Conservation (phyloP, 2,888 invertebrate genomes). For the Baccha elongata region DNA sequence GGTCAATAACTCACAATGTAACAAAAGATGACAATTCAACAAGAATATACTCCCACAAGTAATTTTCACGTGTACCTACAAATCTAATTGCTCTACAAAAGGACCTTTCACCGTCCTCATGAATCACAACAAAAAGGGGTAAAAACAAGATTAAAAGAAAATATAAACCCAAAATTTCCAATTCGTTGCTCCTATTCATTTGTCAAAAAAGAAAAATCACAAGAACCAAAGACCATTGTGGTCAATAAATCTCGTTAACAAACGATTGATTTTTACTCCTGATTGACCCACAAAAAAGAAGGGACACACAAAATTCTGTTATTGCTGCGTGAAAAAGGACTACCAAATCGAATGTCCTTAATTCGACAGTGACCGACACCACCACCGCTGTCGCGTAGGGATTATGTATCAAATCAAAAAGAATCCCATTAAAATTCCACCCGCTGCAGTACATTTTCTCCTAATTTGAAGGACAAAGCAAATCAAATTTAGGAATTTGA, state of each 20-base stretch:
- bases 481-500: constrained; percentile 48
- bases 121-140: constrained; percentile 22
- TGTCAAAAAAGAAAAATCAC: constrained; percentile 7
- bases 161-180: constrained; percentile 53
- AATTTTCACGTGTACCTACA: constrained; percentile 25
- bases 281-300: constrained; percentile 52
- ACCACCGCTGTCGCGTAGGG: neutral
- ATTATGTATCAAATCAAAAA: constrained; percentile 17
- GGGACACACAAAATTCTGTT: constrained; percentile 10
- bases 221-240: constrained; percentile 23
- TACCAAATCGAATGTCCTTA: constrained; percentile 48
- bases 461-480: constrained; percentile 56
- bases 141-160: constrained; percentile 42
- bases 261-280: constrained; percentile 66
- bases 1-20: constrained; percentile 10
- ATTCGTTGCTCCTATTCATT: constrained; percentile 54
- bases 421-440: constrained; percentile 58
- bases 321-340: constrained; percentile 35
- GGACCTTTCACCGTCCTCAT: neutral
- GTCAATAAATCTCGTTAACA: constrained; percentile 70
- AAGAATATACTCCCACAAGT: constrained; percentile 37
- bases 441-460: constrained; percentile 43
- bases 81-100: constrained; percentile 49
- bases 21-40: constrained; percentile 47
- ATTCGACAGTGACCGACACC: constrained; percentile 1